Conservation (phyloP, 2,113 vertebrate genomes). For the Theristicus caerulescens region DNA sequence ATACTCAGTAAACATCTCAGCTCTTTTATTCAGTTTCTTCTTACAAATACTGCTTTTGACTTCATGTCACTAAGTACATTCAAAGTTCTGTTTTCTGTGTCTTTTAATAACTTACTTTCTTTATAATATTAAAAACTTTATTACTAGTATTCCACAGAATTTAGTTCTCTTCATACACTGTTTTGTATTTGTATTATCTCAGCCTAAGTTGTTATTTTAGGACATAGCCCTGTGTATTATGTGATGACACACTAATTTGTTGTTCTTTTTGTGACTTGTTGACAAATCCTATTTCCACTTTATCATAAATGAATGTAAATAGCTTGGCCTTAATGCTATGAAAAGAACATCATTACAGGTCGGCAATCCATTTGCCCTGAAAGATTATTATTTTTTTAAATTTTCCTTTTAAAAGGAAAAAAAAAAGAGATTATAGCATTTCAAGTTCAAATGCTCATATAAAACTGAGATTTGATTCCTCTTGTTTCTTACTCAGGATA, state of each 20-base stretch:
- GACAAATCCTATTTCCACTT: slow-evolving; percentile 64
- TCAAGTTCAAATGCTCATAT: not conserved
- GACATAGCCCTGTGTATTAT: slow-evolving; percentile 31
- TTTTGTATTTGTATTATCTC: slow-evolving; percentile 46
- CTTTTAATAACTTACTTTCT: not conserved
- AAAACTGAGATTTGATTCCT: not conserved
- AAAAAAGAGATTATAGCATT: not conserved
- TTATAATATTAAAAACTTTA: not conserved
- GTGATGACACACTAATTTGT: slow-evolving; percentile 61
- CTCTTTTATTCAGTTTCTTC: not conserved
- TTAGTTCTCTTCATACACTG: not conserved
- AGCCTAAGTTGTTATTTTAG: slow-evolving; percentile 31
- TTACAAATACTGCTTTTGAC: not conserved
- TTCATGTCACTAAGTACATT: not conserved
- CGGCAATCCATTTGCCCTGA: not conserved
- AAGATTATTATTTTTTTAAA: not conserved
- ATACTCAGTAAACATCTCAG: not conserved
- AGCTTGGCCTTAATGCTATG: slow-evolving; percentile 39
- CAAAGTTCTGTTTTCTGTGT: not conserved
- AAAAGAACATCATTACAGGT: slow-evolving; percentile 49
- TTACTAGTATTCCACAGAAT: not conserved
- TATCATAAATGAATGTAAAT: slow-evolving; percentile 51
- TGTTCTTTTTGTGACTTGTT: slow-evolving; percentile 46
- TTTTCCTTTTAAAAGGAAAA: not conserved
- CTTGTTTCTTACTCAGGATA: not conserved